Base-by-base conservation (phyloP, 2,888 invertebrate species). In the Prenolepis imparis region DNA sequence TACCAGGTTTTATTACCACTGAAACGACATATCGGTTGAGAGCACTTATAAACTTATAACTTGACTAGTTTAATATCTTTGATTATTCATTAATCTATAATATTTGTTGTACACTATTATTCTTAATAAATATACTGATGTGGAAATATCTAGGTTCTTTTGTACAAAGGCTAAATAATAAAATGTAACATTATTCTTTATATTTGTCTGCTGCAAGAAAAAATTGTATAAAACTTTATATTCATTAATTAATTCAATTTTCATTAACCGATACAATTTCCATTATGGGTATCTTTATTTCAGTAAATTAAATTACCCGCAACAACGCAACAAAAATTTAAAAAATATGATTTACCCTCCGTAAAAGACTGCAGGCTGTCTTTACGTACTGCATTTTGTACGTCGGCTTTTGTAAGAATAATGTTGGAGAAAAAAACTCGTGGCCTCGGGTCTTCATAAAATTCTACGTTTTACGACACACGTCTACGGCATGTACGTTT, bases 191-290 rank as follows among this genome's bases (percentile, higher is more conserved):
- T 21, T 2, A 39, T 0, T 24, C 32, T 68, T 32, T 21, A 59
- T 70, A 36, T 21, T 44, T 9, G 5, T 48, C 18, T 36, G 21
- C 70, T 11, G 12, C 6, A 32, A 44, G 68, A 21, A 74, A 57
- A 68, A 41, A 15, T 32, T 11, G 55, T 18, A n/a, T 12, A 6
- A 48, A 70, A 80, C 59, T 70, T 61, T 12, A 59, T 36, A 32
- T 44, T 70, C 36, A 12, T 67, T n/a, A 67, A 21, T 11, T 32
- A 59, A 78, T 70, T 24, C 12, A 78, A 59, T 59, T 41, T 70
- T 48, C 8, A 59, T 59, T 44, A 44, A 44, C 52, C 32, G 12
- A 44, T 32, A 32, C 18, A 59, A 32, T 68, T 68, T 9, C 18
- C n/a, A 15, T 12, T 64, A 18, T n/a, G 1, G 6, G 6, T 61